phyloP scores from a whole-genome alignment of 2,113 vertebrate species.

The Misgurnus mizolepis region DNA sequence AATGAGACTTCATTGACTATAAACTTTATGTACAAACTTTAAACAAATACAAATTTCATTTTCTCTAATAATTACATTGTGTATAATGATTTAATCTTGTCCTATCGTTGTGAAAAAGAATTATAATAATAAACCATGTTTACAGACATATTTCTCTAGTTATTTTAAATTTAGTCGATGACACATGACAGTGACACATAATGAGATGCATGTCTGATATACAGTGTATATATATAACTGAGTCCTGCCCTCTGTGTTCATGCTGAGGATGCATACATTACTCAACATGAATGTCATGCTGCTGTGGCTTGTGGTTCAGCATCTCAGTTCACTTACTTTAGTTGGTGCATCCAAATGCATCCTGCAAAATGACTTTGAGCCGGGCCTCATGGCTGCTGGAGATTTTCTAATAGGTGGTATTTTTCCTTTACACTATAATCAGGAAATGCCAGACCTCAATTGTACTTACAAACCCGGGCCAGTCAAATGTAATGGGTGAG shows the following conservation, averaged over 20 bases:
- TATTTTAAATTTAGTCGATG: constrained; percentile 17
- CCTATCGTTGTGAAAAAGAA: background rate
- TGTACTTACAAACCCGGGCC: constrained; percentile 53
- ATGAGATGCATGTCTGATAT: background rate
- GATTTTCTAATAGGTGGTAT: constrained; percentile 59
- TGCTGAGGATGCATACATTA: background rate
- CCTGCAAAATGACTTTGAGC: constrained; percentile 53
- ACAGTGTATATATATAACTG: constrained; percentile 46
- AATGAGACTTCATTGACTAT: background rate
- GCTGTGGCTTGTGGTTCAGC: constrained; percentile 31
- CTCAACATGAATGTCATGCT: constrained; percentile 46
- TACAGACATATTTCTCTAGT: background rate
- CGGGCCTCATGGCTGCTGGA: constrained; percentile 53
- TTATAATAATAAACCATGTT: constrained; percentile 11
- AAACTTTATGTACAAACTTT: background rate
- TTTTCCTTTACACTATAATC: constrained; percentile 62
- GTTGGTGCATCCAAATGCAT: constrained; percentile 38
- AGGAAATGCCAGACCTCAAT: constrained; percentile 55
- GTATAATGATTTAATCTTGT: background rate
- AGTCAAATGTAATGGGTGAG: constrained; percentile 59
- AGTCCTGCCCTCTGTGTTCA: background rate
- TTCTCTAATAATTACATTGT: background rate
- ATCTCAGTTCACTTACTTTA: background rate
- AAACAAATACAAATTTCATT: background rate
- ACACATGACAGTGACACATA: constrained; percentile 35